Evolutionary conservation across 1,140 invertebrate genomes (phyloP), one percentile per base, ranked within the genome.

Genomic region (Drosophila burlai): DNA sequence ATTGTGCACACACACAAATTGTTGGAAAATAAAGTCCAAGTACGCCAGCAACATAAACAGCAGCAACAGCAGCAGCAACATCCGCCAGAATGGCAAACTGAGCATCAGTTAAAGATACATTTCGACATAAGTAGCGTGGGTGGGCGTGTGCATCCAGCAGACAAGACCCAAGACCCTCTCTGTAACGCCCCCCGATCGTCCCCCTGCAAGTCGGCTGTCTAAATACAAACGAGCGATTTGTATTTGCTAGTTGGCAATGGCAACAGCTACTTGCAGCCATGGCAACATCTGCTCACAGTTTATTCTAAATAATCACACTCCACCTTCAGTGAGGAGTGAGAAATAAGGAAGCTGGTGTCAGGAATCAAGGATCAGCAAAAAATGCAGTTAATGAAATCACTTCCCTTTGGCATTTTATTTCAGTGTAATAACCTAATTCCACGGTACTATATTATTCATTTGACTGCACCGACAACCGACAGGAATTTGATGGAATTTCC

Each of bases 41-140:
- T 57, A 65, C 58, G 71, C 50, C 46, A 60, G 57, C 69, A 72
- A 54, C 54, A 63, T 61, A 58, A 74, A 57, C 59, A 80, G 60
- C 62, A 73, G 46, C 46, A 54, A 10, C 31, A 34, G 46, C 46
- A 62, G 43, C 66, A 58, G 46, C 58, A 65, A 77, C 67, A 85
- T 55, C 72, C 61, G 68, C 52, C 55, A 43, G 68, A 86, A 82
- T 66, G 72, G 84, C 84, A 81, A 83, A 78, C 85, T 75, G 77
- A 81, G 85, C 84, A 87, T 72, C 81, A 89, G 80, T 73, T 78
- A 79, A 76, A 90, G 77, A 89, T 78, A 76, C 80, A 80, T 80
- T 86, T 86, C 84, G 49, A 68, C 60, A 62, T 77, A 83, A 87
- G 71, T 71, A 52, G 85, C 81, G 84, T 90, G 84, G 81, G 84